A percentile compares a stretch with the other conserved stretches of the same genome.
phyloP scores from a whole-genome alignment of 2,113 vertebrate species.

The Scytalopus superciliaris region DNA sequence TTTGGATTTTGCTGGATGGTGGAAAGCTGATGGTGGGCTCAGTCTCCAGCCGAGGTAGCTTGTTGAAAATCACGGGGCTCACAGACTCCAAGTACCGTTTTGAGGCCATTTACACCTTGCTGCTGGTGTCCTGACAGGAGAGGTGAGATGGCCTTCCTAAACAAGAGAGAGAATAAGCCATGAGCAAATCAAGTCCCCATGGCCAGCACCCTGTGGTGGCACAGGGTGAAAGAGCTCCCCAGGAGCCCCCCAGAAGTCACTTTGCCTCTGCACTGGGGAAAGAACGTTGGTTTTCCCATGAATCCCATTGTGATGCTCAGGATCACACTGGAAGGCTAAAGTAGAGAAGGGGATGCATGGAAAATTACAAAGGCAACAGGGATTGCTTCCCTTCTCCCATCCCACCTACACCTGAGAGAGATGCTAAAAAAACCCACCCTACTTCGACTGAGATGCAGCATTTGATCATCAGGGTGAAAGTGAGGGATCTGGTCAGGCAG shows the following conservation, averaged over 20 bases:
- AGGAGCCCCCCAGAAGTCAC: neutral
- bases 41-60: slow-evolving; percentile 77
- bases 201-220: neutral
- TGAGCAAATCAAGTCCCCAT: neutral
- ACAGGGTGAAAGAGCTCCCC: accelerated
- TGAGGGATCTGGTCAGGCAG: neutral
- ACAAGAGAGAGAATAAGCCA: accelerated
- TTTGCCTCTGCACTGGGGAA: neutral
- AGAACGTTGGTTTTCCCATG: neutral
- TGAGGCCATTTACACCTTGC: slow-evolving; percentile 71
- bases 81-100: slow-evolving; percentile 68
- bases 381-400: neutral
- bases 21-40: neutral
- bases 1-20: neutral
- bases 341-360: neutral
- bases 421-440: neutral
- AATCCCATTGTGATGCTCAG: neutral
- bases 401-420: neutral
- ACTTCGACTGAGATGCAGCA: neutral
- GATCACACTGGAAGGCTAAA: neutral
- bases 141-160: neutral
- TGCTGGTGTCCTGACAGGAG: accelerated
- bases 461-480: neutral
- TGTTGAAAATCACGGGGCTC: slow-evolving; percentile 71
- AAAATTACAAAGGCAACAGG: neutral